These are phyloP conservation scores for Schlechtendalia chinensis DNA, from an alignment of 1,140 invertebrate genomes.

Conservation along the genomic window DNA sequence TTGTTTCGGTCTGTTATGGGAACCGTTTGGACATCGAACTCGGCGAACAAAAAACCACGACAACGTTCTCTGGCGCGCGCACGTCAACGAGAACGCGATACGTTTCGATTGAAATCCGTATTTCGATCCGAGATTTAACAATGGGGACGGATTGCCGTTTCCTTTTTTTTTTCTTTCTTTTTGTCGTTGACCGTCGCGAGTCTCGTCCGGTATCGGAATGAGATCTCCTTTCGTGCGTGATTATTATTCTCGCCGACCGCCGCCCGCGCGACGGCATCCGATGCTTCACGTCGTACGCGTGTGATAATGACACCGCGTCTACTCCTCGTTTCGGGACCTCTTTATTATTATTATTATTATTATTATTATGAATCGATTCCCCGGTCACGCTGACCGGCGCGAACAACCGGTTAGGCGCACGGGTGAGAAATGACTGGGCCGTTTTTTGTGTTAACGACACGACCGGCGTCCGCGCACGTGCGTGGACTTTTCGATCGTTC, in stretches of 20 bases:
- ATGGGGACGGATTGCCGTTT: constrained; percentile 35
- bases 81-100: neutral
- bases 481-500: constrained; percentile 22
- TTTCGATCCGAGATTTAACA: constrained; percentile 29
- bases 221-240: constrained; percentile 28
- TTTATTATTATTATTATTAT: no score
- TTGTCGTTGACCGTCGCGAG: constrained; percentile 40
- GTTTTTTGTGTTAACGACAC: constrained; percentile 37
- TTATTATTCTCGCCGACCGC: constrained; percentile 32
- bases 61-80: no score
- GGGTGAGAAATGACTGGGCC: constrained; percentile 42
- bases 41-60: no score
- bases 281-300: no score
- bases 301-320: no score
- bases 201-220: constrained; percentile 10
- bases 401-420: constrained; percentile 37
- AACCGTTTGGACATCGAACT: no score
- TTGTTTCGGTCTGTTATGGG: no score
- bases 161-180: constrained; percentile 11
- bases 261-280: no score
- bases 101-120: constrained; percentile 32
- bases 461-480: constrained; percentile 42
- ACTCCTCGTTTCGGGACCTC: constrained; percentile 35
- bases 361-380: constrained; percentile 49
- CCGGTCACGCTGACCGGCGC: constrained; percentile 13